phyloP scores from a whole-genome alignment of 2,888 invertebrate genomes.

The Xestia sexstrigata region DNA sequence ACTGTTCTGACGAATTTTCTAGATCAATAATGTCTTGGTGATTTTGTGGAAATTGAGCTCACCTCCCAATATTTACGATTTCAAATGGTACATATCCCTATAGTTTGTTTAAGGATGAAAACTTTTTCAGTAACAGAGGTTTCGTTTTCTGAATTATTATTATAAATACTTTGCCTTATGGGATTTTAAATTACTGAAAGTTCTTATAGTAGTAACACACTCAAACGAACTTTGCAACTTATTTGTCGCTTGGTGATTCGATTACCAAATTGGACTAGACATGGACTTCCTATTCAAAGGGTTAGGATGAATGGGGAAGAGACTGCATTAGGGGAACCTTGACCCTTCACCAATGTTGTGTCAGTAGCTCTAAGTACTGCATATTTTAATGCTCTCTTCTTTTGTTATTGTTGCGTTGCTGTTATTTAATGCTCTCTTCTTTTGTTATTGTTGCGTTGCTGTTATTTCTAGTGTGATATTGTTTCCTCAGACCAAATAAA shows the following conservation, averaged over 20 bases:
- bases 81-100: background rate
- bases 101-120: background rate
- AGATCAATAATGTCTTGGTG: background rate
- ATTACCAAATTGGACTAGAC: background rate
- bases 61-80: background rate
- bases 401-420: no score
- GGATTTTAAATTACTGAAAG: background rate
- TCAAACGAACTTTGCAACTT: background rate
- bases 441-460: no score
- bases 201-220: background rate
- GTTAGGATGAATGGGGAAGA: slow-evolving; percentile 46
- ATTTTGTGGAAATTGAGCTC: background rate
- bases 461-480: no score
- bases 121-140: background rate
- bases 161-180: no score
- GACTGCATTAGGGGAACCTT: slow-evolving; percentile 44
- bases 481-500: no score
- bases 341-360: slow-evolving; percentile 33
- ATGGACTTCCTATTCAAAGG: slow-evolving; percentile 41
- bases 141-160: background rate
- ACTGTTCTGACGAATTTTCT: background rate
- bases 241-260: background rate
- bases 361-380: background rate
- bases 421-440: no score
- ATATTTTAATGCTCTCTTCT: background rate